Conservation (phyloP, 2,888 invertebrate genomes). For the Brachyptera risi region DNA sequence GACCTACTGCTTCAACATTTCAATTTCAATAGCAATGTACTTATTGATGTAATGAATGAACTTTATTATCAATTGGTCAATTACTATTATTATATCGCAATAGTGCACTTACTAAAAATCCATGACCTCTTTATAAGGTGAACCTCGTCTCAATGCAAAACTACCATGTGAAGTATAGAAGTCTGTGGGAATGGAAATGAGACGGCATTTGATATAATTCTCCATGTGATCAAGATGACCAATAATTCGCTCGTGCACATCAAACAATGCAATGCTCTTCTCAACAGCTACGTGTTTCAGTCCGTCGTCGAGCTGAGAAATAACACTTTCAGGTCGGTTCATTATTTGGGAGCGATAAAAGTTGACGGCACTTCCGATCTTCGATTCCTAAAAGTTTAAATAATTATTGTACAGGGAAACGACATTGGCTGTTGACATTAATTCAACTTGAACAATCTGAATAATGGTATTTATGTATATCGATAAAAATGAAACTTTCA, state of each 20-base stretch:
- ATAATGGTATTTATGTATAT: too few species aligned
- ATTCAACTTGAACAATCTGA: too few species aligned
- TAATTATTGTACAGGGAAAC: too few species aligned
- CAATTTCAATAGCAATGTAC: too few species aligned
- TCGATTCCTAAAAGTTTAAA: slow-evolving; percentile 7
- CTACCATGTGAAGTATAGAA: neutral
- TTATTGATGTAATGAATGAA: too few species aligned
- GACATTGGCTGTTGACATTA: too few species aligned
- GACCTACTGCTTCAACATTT: too few species aligned
- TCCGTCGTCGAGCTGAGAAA: neutral
- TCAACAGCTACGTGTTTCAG: neutral
- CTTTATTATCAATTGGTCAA: too few species aligned
- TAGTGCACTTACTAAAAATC: neutral
- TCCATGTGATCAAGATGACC: neutral
- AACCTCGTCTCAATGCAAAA: neutral
- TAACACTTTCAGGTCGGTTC: neutral
- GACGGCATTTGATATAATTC: neutral
- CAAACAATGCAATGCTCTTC: slow-evolving; percentile 1
- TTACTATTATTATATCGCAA: too few species aligned
- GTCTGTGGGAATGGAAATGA: neutral
- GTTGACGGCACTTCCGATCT: neutral
- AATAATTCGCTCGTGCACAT: neutral
- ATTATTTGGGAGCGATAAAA: neutral
- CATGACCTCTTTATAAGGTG: slow-evolving; percentile 5
- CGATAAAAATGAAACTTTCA: too few species aligned